Conservation (phyloP, 2,888 invertebrate species). For the Gordius sp. region DNA sequence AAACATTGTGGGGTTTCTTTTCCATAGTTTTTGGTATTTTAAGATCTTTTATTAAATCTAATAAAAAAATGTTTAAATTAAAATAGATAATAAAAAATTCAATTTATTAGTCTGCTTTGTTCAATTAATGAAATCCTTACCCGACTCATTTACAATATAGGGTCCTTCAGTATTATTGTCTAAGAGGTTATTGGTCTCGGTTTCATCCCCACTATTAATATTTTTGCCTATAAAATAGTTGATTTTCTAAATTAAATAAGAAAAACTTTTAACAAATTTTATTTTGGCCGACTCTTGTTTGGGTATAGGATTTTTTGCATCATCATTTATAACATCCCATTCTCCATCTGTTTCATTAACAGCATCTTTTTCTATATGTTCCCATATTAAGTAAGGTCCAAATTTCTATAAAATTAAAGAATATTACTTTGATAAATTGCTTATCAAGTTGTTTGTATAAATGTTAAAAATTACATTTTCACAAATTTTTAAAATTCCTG, state of each 20-base stretch:
- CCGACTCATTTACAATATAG: no score
- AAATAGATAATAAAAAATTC: no score
- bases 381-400: conserved; percentile 9
- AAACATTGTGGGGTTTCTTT: no score
- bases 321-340: conserved; percentile 4
- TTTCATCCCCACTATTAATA: neutral
- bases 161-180: no score
- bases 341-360: neutral
- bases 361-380: neutral
- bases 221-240: neutral
- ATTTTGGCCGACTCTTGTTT: neutral
- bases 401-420: neutral
- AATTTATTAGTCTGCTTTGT: no score
- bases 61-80: no score
- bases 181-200: neutral
- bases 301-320: neutral
- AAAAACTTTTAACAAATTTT: neutral
- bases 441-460: neutral
- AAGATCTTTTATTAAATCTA: no score
- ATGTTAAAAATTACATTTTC: conserved; percentile 12
- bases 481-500: conserved; percentile 12
- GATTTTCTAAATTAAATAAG: neutral
- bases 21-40: no score
- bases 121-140: no score
- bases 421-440: neutral